Evolutionary conservation across 2,113 vertebrate genomes (phyloP), one percentile per base, ranked within the genome.

Genomic region (Andinoacara biseriatus): DNA sequence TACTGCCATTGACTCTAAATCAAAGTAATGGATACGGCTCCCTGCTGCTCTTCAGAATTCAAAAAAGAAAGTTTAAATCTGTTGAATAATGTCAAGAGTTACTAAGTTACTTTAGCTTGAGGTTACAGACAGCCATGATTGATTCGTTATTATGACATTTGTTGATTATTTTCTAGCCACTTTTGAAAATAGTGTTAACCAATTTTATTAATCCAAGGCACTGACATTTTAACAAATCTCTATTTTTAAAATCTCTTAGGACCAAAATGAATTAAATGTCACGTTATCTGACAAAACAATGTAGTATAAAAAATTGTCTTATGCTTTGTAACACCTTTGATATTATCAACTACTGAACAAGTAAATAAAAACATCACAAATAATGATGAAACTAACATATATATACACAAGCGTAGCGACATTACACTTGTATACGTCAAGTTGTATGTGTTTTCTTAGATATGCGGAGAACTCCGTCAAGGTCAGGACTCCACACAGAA

Each of bases 391-490:
- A 7, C 24, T 35, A 18, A 29, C 29, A 10, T 26, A 26, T 26
- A 26, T 26, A 26, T 17, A 35, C 9, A 38, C 35, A 38, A 38
- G 33, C 11, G n/a, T 31, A 69, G 17, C 49, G 1, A 18, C 22
- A 24, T 17, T 84, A 40, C 26, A 54, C 26, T 33, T 3, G 63
- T 75, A 11, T 33, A 24, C 59, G 40, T 82, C 31, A 80, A 56
- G 26, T n/a, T 49, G 6, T 76, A 18, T 33, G 33, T 78, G 49
- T 81, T 83, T 80, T 69, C 20, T 62, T 76, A 17, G 18, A 74
- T 33, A 20, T 54, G 62, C 31, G 46, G 84, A 78, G 77, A 72
- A 65, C 77, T 46, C 52, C 43, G 56, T 81, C 82, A 90, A 92
- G 89, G 87, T 89, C 43, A 83, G 54, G 13, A 3, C 54, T 80